Base-by-base conservation (phyloP, 2,888 invertebrate genomes). In the Erebia aethiops region DNA sequence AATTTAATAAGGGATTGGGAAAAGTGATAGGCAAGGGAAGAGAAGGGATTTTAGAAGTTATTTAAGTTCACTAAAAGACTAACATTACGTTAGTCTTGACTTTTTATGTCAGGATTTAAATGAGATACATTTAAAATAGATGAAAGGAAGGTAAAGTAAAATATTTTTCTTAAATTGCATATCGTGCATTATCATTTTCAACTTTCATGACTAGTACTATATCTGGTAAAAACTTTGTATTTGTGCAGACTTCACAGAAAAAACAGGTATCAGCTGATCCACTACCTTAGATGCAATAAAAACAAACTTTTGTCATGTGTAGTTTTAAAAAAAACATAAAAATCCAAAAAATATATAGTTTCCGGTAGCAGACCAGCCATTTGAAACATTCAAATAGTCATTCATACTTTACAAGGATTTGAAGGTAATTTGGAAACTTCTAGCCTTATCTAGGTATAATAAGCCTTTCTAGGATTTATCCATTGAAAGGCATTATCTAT, bases 351-450 rank as follows among this genome's bases (percentile, higher is more conserved):
- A 65, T 51, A 65, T 51, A 71, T 67, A 56, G 74, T 71, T 76
- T 16, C 11, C 54, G 65, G 86, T 88, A 90, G 89, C 78, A 87
- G 88, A 91, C 84, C 90, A 89, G 89, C 89, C 81, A 82, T 82
- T 84, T 84, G 77, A 83, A 92, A 92, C 92, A 92, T 92, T 92
- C 93, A 92, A 92, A 92, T 92, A 92, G 90, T 92, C 92, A 89
- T 85, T 90, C 86, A 84, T 85, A 86, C 84, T 85, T 81, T 80
- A 81, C 81, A 83, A 78, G 83, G 81, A 81, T 77, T 78, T 76
- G 76, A 78, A 77, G 76, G 78, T 80, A 91, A 90, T 91, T 91
- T 91, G 82, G 91, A 91, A 91, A 85, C 89, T 21, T 74, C 76
- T 86, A 87, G 86, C 85, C 84, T 85, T 86, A 85, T 79, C 54